Evolutionary conservation across 2,797 vertebrate genomes (phyloP), one percentile per base, ranked within the genome.

Genomic region (Phalloptychus januarius): DNA sequence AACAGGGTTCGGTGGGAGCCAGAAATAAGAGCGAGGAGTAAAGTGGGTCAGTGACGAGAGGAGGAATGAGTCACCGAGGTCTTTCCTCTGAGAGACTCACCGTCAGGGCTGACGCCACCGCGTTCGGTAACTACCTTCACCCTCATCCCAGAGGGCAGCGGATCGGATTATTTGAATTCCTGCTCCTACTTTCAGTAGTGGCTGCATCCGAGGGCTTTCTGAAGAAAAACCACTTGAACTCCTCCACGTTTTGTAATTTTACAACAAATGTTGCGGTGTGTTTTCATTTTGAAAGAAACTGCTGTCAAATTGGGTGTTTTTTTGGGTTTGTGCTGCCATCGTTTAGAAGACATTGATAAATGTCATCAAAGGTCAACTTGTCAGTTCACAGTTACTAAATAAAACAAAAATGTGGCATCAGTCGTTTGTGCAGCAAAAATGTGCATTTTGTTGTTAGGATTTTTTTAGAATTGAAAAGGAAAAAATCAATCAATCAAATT

Each of bases 1-100:
- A 88, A 95, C 87, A 75, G 78, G 71, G 83, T 78, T 79, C 31
- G 48, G 82, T 75, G 75, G 81, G 78, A 81, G 82, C 56, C 58
- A 77, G 87, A 87, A 86, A 87, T 44, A 85, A 82, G 85, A 86
- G 85, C 73, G 71, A 84, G 80, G 76, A 86, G 82, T 72, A 61
- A 85, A 82, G 71, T 88, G 87, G 84, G 89, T 85, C 84, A 88
- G 75, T 20, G 44, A 79, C 71, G 84, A 82, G 20, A 23, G 46
- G 20, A 52, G 87, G 61, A 88, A 83, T 74, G 56, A 76, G 78
- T 82, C 54, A 77, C 76, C 78, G 28, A 70, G 48, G 25, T 85
- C 81, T 78, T 63, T 86, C 83, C 75, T 78, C 63, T 78, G 33
- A 44, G 72, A 83, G 50, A 3, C 52, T 36, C 79, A 71, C 78